Evolutionary conservation across 2,797 vertebrate genomes (phyloP), one percentile per base, ranked within the genome.

Genomic region (Dipus sagitta): DNA sequence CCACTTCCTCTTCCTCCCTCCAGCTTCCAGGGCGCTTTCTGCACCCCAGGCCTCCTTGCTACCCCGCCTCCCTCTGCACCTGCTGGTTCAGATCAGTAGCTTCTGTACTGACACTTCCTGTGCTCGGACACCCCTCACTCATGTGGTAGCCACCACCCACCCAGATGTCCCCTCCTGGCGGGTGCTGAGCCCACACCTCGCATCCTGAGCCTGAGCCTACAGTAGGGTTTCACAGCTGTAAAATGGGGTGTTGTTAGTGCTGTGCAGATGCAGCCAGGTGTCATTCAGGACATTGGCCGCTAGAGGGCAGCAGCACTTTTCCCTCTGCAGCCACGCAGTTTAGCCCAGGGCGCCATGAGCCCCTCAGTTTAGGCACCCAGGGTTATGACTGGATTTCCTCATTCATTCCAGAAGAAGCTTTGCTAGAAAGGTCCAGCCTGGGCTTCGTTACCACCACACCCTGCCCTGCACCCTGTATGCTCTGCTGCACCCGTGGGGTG

Each of bases 281-380:
- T 71, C 92, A 86, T 97, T 97, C 95, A 77, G 60, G 84, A 4
- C n/a, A 67, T 2, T 65, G 86, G 14, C 98, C 98, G 94, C 98
- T 96, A 98, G 98, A 97, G 97, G 98, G 97, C 97, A 97, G 95
- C 38, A 79, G 90, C 74, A 96, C 17, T 32, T 97, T 97, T 96
- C 89, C 88, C 52, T 34, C 42, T 12, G 24, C 15, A 0, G 7
- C 30, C 6, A 1, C 54, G 6, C 52, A 8, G 1, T 5, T 10
- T 6, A 62, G 71, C 24, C 60, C 23, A 52, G 72, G 42, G 17
- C 14, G 13, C 23, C 18, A 0, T 17, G 2, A 28, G 21, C 65
- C 20, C 0, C 6, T 30, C 18, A 1, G 42, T 1, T n/a, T 12
- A 1, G 28, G 1, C 21, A 60, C 21, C 3, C 32, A 32, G 42